A percentile compares a stretch with the other conserved stretches of the same genome.
Evolutionary conservation across 2,888 invertebrate species (phyloP).

Genomic region (Hoplodrina blanda): DNA sequence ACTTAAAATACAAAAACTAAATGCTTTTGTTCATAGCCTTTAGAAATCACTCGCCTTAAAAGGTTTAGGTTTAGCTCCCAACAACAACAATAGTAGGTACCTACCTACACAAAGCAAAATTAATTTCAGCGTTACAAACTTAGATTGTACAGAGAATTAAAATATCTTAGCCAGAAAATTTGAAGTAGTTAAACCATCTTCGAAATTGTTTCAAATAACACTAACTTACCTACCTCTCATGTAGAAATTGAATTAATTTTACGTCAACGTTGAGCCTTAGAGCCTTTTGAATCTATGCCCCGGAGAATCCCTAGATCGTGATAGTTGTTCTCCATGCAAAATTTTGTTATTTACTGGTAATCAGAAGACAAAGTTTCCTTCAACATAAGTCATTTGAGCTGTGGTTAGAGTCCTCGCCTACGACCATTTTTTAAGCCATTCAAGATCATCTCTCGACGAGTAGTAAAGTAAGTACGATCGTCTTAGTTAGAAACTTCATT

Average conservation of each 20-base stretch:
- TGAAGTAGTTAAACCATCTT: constrained; percentile 16
- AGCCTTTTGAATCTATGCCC: background rate
- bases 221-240: background rate
- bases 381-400: too few relatives aligned
- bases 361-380: too few relatives aligned
- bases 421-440: too few relatives aligned
- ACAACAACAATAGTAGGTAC: constrained; percentile 1
- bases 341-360: too few relatives aligned
- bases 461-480: too few relatives aligned
- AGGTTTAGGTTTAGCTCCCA: background rate
- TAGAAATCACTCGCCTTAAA: background rate
- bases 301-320: background rate
- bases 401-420: too few relatives aligned
- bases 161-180: constrained; percentile 8
- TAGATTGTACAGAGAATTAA: background rate
- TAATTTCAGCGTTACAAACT: constrained; percentile 23
- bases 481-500: too few relatives aligned
- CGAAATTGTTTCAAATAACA: constrained; percentile 23
- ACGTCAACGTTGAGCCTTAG: background rate
- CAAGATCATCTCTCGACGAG: too few relatives aligned
- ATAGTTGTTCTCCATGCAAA: background rate
- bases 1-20: too few relatives aligned
- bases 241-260: constrained; percentile 21
- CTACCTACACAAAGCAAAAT: background rate
- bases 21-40: background rate